phyloP scores from a whole-genome alignment of 2,797 vertebrate genomes.

The Crenichthys baileyi region DNA sequence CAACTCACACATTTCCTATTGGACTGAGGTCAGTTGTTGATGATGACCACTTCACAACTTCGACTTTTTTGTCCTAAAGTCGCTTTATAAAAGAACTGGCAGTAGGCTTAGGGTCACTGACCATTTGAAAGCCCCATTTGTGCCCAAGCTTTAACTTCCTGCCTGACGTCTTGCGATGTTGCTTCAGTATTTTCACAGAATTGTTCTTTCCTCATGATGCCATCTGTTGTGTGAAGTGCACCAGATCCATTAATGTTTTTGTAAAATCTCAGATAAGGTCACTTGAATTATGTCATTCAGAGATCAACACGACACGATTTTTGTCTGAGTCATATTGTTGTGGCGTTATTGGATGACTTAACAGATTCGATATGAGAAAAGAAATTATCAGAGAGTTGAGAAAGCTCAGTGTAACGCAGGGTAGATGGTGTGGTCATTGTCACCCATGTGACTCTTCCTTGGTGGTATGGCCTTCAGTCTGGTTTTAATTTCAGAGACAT shows the following conservation, averaged over 20 bases:
- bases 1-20: neutral
- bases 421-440: too few species aligned
- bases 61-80: neutral
- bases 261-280: neutral
- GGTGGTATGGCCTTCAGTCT: neutral
- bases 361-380: neutral
- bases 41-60: neutral
- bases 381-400: too few species aligned
- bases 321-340: neutral
- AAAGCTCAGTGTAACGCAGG: too few species aligned
- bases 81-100: neutral
- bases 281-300: neutral
- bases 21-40: neutral
- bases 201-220: neutral
- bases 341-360: neutral
- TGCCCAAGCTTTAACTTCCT: neutral
- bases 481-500: neutral
- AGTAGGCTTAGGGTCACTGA: neutral
- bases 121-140: neutral
- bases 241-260: neutral
- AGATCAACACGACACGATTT: neutral
- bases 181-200: neutral
- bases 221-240: neutral
- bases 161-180: neutral
- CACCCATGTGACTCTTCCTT: neutral